These are phyloP conservation scores for Corythornis leucogaster DNA, from an alignment of 2,797 vertebrate genomes.

Conservation along the genomic window DNA sequence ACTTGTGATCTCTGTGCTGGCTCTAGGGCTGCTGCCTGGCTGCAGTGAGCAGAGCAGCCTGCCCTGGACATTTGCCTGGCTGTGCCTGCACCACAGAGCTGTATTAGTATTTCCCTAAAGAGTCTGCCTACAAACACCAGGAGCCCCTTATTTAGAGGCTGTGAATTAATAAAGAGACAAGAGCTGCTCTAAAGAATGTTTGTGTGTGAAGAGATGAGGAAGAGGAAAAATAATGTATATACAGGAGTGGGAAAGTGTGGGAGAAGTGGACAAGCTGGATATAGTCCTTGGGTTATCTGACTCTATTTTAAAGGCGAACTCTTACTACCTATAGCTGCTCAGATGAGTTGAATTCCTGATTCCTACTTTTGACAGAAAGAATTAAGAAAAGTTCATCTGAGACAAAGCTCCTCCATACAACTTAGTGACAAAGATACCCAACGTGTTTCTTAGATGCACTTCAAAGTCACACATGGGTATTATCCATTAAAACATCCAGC, in stretches of 20 bases:
- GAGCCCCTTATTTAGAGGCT: neutral
- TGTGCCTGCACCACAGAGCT: neutral
- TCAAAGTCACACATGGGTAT: neutral
- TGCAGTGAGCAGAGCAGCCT: neutral
- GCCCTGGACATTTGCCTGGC: neutral
- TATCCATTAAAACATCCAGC: neutral
- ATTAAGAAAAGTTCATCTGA: neutral
- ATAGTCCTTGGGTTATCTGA: neutral
- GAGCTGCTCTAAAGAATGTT: neutral
- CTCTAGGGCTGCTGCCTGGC: neutral
- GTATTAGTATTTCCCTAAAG: neutral
- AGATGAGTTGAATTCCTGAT: neutral
- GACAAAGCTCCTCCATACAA: neutral
- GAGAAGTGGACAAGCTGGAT: neutral
- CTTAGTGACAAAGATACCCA: neutral
- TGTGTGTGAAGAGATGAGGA: neutral
- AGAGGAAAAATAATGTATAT: neutral
- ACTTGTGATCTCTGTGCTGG: neutral
- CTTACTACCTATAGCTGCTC: neutral
- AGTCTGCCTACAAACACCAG: neutral
- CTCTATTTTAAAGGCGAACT: neutral
- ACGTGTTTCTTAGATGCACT: neutral
- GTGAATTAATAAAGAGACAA: fast-evolving
- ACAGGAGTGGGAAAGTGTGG: neutral
- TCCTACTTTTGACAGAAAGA: neutral